phyloP scores from a whole-genome alignment of 2,113 vertebrate species.

The Diadophis punctatus region DNA sequence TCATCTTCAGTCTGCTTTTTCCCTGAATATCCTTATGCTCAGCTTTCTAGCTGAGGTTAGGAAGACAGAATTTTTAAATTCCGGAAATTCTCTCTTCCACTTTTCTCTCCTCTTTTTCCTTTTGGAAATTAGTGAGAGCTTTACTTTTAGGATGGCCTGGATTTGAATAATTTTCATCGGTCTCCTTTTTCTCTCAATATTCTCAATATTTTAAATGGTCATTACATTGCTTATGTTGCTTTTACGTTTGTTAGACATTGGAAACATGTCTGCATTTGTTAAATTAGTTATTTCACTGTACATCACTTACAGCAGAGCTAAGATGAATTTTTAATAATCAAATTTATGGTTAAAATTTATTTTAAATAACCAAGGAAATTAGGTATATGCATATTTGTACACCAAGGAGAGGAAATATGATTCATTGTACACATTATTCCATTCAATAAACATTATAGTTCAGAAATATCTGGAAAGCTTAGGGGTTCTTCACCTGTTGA shows the following conservation, averaged over 20 bases:
- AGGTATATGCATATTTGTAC: background rate
- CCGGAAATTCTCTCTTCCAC: background rate
- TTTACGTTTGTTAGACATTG: background rate
- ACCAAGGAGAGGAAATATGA: background rate
- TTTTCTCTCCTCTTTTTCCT: background rate
- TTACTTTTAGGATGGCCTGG: background rate
- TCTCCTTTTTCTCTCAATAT: background rate
- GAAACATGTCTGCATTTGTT: background rate
- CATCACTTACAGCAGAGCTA: background rate
- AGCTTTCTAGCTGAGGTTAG: background rate
- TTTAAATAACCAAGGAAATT: background rate
- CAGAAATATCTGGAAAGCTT: background rate
- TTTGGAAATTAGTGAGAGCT: background rate
- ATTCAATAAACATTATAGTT: background rate
- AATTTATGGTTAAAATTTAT: background rate
- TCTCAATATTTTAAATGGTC: background rate
- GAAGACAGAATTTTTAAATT: background rate
- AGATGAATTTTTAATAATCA: background rate
- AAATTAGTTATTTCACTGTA: background rate
- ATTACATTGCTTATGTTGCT: background rate
- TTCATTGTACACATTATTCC: background rate
- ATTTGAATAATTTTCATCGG: background rate
- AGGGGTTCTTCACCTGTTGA: background rate
- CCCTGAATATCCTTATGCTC: background rate
- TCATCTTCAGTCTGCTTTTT: background rate